A percentile compares a stretch with the other conserved stretches of the same genome.
Evolutionary conservation across 2,113 vertebrate species (phyloP).

Genomic region (Formicarius rufipectus): DNA sequence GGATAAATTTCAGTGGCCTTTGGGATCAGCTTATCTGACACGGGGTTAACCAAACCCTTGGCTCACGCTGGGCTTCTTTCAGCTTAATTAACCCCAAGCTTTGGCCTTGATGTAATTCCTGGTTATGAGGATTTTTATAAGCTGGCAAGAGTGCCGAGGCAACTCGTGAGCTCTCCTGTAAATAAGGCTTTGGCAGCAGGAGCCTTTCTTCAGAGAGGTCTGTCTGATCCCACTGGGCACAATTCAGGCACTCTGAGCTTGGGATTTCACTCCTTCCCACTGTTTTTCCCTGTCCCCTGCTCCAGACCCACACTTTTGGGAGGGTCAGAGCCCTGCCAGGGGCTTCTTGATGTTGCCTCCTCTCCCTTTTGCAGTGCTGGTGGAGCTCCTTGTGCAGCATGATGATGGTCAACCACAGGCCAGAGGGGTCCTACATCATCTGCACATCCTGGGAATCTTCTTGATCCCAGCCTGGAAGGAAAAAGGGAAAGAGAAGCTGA

Average conservation of each 20-base stretch:
- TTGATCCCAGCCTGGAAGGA: background rate
- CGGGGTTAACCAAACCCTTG: background rate
- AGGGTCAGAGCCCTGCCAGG: background rate
- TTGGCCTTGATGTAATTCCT: background rate
- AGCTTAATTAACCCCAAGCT: background rate
- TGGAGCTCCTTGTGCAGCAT: no score
- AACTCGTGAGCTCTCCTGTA: background rate
- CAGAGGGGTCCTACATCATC: no score
- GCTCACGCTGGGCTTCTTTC: background rate
- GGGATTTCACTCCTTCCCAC: background rate
- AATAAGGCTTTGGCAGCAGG: fast-evolving
- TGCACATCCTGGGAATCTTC: background rate
- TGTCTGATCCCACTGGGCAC: background rate
- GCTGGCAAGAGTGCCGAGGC: background rate
- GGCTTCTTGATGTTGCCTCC: background rate
- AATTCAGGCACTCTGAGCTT: background rate
- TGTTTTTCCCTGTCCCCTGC: background rate
- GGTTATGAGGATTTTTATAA: background rate
- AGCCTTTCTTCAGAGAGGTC: background rate
- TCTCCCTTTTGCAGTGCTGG: background rate
- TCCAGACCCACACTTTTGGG: background rate
- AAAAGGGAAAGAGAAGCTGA: background rate
- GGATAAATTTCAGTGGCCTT: background rate
- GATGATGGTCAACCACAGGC: background rate
- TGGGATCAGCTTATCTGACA: background rate